Conservation (phyloP, 2,888 invertebrate species). For the Germaria angustata region DNA sequence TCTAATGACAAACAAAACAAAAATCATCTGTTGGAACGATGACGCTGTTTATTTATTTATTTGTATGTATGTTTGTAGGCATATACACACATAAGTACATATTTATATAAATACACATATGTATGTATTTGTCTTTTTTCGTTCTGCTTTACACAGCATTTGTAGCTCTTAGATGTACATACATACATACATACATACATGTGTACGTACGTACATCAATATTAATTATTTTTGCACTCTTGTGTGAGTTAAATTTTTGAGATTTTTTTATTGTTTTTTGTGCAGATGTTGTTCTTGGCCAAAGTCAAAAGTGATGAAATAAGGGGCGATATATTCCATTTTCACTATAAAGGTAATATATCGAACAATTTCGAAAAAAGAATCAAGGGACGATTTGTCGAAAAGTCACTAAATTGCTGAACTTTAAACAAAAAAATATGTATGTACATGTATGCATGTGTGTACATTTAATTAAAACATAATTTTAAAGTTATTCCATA, state of each 20-base stretch:
- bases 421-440: no score
- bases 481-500: neutral
- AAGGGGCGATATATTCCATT: constrained; percentile 25
- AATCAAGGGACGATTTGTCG: no score
- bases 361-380: no score
- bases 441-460: no score
- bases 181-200: neutral
- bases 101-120: no score
- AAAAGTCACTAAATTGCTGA: no score
- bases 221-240: neutral
- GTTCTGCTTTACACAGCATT: constrained; percentile 6
- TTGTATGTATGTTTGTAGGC: no score
- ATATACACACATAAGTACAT: no score
- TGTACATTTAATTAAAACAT: no score
- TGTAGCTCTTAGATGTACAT: constrained; percentile 18
- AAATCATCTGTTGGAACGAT: constrained; percentile 74
- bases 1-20: constrained; percentile 68
- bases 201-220: neutral
- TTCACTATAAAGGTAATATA: neutral
- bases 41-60: constrained; percentile 36
- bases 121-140: neutral
- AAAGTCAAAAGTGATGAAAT: constrained; percentile 63
- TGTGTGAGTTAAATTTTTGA: neutral
- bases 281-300: constrained; percentile 67
- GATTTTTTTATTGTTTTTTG: constrained; percentile 16